Conservation (phyloP, 2,888 invertebrate genomes). For the Drosophila anomelani region DNA sequence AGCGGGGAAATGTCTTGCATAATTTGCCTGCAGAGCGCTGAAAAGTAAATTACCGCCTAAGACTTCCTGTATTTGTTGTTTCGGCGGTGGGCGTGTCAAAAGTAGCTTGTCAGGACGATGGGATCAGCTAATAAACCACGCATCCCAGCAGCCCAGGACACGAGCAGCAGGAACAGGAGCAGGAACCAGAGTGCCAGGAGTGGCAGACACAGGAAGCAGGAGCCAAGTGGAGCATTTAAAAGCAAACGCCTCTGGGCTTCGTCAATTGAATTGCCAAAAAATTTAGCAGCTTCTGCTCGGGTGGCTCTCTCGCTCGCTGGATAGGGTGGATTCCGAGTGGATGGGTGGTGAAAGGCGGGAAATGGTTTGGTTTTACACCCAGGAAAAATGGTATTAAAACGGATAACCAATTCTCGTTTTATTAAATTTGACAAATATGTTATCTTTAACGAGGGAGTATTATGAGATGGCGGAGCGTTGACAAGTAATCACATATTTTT, state of each 20-base stretch:
- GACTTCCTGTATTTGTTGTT: constrained; percentile 67
- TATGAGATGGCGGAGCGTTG: background rate
- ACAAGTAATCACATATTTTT: background rate
- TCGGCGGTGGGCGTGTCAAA: constrained; percentile 60
- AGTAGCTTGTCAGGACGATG: constrained; percentile 74
- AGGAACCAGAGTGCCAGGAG: constrained; percentile 9
- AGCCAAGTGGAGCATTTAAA: constrained; percentile 76
- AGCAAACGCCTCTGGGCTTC: constrained; percentile 70
- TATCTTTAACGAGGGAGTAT: background rate
- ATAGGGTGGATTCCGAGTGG: constrained; percentile 15
- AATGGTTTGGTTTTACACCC: constrained; percentile 13
- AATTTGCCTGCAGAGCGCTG: constrained; percentile 72
- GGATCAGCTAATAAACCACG: constrained; percentile 78
- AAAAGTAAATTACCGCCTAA: constrained; percentile 77
- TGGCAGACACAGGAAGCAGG: constrained; percentile 61
- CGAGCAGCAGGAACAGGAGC: background rate
- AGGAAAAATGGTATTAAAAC: constrained; percentile 11
- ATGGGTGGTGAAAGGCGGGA: constrained; percentile 4
- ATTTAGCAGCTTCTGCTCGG: constrained; percentile 72
- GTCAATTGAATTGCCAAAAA: constrained; percentile 60
- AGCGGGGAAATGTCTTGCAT: constrained; percentile 61
- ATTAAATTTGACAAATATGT: constrained; percentile 1
- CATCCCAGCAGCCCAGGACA: constrained; percentile 33
- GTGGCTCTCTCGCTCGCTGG: constrained; percentile 4
- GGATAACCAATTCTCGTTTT: background rate